Evolutionary conservation across 2,797 vertebrate species (phyloP).

Genomic region (Alosa sapidissima): DNA sequence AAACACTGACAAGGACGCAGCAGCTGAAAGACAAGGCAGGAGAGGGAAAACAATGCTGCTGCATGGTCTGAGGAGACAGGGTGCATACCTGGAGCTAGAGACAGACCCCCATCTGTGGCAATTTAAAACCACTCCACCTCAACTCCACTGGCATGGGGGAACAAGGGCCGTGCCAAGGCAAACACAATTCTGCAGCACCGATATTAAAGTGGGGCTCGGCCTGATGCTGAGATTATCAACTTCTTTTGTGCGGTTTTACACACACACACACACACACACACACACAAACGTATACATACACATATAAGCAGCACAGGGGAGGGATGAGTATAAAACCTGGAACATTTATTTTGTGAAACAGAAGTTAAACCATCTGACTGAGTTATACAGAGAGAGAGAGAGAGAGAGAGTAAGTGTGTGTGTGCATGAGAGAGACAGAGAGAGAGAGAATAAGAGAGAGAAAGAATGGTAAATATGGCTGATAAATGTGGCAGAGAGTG

Average conservation of each 20-base stretch:
- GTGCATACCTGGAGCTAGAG: conserved; percentile 31
- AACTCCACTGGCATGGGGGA: conserved; percentile 19
- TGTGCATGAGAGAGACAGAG: neutral
- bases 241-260: neutral
- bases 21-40: neutral
- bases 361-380: neutral
- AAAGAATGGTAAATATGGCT: neutral
- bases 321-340: too few species aligned
- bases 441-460: neutral
- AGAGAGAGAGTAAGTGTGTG: neutral
- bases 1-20: neutral
- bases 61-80: neutral
- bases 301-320: neutral
- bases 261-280: neutral
- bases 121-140: conserved; percentile 37
- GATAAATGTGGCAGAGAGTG: neutral
- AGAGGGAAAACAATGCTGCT: neutral
- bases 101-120: conserved; percentile 33
- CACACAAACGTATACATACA: neutral
- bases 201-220: neutral
- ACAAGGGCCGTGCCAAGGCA: neutral
- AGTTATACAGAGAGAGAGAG: neutral
- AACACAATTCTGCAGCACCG: neutral
- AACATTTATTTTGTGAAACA: neutral
- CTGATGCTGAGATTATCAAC: neutral